Percentiles rank a stretch among this genome's conserved stretches.
These are phyloP conservation scores for Saguinus midas DNA, from an alignment of 2,113 vertebrate genomes.

Conservation along the genomic window DNA sequence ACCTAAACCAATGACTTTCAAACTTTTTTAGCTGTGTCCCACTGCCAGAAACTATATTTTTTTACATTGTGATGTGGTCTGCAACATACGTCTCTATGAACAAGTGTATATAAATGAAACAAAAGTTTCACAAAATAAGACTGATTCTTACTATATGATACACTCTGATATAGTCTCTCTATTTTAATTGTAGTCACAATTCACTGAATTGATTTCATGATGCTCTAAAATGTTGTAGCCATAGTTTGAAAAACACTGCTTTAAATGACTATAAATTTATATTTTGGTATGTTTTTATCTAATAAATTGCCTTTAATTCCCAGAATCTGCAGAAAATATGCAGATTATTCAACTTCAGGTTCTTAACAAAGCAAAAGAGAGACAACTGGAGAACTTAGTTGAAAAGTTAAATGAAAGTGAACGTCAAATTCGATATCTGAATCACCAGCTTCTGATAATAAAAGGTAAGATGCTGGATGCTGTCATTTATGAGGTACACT, in stretches of 20 bases:
- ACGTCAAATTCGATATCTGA: constrained; percentile 91
- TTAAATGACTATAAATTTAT: neutral
- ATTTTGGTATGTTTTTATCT: constrained; percentile 43
- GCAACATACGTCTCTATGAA: neutral
- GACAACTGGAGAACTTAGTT: constrained; percentile 91
- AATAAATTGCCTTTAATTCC: constrained; percentile 66
- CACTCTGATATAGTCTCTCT: neutral
- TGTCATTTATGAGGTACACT: neutral
- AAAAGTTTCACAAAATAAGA: neutral
- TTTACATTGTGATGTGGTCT: neutral
- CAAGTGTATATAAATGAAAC: neutral
- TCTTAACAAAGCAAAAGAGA: constrained; percentile 93
- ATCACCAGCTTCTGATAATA: constrained; percentile 94
- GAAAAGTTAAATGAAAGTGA: constrained; percentile 91
- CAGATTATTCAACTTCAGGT: constrained; percentile 92
- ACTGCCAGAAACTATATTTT: neutral
- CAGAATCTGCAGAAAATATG: constrained; percentile 90
- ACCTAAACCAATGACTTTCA: neutral
- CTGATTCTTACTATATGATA: neutral
- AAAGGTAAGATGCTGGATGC: constrained; percentile 85
- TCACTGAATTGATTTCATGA: neutral
- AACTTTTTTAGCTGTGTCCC: neutral
- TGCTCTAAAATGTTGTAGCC: neutral
- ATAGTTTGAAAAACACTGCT: neutral
- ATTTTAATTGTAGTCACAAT: neutral